Evolutionary conservation across 2,113 vertebrate genomes (phyloP), one percentile per base, ranked within the genome.

Genomic region (Apeltes quadracus): DNA sequence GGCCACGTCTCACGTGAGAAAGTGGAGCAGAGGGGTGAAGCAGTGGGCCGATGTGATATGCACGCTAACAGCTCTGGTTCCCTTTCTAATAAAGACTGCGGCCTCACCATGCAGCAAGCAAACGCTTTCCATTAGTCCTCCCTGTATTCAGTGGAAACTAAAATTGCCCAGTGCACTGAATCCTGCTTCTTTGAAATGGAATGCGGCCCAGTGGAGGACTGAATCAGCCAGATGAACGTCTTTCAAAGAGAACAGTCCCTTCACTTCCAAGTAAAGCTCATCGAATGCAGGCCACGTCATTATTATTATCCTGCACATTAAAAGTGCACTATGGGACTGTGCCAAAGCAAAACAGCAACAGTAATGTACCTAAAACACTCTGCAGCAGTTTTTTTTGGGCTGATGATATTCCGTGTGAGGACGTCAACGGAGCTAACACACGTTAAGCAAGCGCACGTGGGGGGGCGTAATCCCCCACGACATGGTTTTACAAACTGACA

Each of bases 101-200:
- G 58, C 53, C 69, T 67, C 27, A 36, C 54, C 63, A 32, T 61
- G 72, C 8, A 80, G 58, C 23, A 13, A 41, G 36, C 44, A 61
- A 77, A 78, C 27, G 50, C 65, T 72, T 63, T 55, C 27, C 38
- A 25, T 48, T 7, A 68, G 34, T 66, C 46, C 62, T 38, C 55
- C 20, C 48, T 41, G 59, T n/a, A 66, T 55, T 74, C 56, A 64
- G 23, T 71, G 65, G 65, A 62, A 53, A 0, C 0, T 0, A 20
- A 51, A 73, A 66, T 62, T 69, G 12, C 25, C 25, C 50, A 0
- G 9, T 43, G 70, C 66, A 61, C 48, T 69, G 46, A 78, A 64
- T 81, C 70, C 15, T 22, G 55, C 27, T 61, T 32, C 63, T 63
- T 59, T 70, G 44, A 77, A 83, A 76, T 72, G 27, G 75, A 86